phyloP scores from a whole-genome alignment of 2,113 vertebrate species.

The Chaenocephalus aceratus region DNA sequence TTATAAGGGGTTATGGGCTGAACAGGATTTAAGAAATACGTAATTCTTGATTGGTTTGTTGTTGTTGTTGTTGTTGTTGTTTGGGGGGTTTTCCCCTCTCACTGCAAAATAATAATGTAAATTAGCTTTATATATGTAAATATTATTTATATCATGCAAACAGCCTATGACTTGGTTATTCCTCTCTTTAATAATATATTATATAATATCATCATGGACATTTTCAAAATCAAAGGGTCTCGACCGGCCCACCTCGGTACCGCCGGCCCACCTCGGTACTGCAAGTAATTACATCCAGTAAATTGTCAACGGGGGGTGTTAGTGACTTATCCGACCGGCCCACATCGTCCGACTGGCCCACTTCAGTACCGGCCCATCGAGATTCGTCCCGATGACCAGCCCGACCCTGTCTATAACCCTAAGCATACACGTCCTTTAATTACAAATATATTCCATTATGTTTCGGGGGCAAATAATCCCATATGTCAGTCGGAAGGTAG shows the following conservation, averaged over 20 bases:
- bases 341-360: too few species aligned
- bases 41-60: neutral
- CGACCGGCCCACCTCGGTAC: too few species aligned
- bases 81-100: neutral
- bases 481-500: slow-evolving; percentile 24
- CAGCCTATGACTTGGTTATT: neutral
- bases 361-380: too few species aligned
- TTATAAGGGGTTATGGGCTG: neutral
- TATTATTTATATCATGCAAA: slow-evolving; percentile 11
- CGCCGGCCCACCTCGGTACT: too few species aligned
- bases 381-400: too few species aligned
- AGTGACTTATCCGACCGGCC: too few species aligned
- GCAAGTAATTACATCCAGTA: too few species aligned
- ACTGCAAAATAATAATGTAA: slow-evolving; percentile 9
- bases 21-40: slow-evolving; percentile 13
- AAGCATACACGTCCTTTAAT: neutral
- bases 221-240: neutral
- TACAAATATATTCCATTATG: neutral
- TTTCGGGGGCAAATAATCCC: neutral
- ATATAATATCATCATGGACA: neutral
- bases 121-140: slow-evolving; percentile 6
- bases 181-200: neutral
- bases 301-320: too few species aligned
- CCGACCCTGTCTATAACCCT: neutral
- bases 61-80: slow-evolving; percentile 3